Evolutionary conservation across 2,113 vertebrate genomes (phyloP), one percentile per base, ranked within the genome.

Genomic region (Myxocyprinus asiaticus): DNA sequence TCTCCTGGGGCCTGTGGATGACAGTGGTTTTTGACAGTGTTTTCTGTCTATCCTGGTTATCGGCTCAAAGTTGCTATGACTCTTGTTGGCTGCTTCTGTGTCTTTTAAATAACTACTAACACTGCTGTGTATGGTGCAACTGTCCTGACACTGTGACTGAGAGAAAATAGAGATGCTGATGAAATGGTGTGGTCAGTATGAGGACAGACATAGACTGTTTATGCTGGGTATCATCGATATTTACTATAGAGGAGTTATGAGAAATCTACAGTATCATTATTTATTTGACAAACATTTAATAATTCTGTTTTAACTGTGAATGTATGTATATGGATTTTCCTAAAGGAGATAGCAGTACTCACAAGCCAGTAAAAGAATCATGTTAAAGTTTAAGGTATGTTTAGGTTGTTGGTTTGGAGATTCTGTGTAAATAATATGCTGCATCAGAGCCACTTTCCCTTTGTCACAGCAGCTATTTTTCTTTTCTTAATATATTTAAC

Each of bases 21-120:
- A 77, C 76, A 67, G 76, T 12, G 76, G 76, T 43, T 64, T 77
- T 51, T 77, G 64, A 77, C 63, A 64, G 67, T 77, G 64, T 77
- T 77, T 67, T 77, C 64, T 48, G 43, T 63, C 64, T 17, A 48
- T 48, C 59, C 50, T 7, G 68, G 61, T 79, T 68, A 51, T 67
- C 7, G 15, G 50, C 67, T 56, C 17, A 22, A 15, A 68, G 79
- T 61, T 67, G 4, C 9, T 48, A 3, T 0, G 0, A 33, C 67
- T 33, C 22, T 33, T 33, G 22, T 33, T 22, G 51, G 15, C 48
- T 51, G 17, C 48, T 9, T 68, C 51, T 17, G 47, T 68, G 70
- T 77, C 42, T 74, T 65, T 69, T 63, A 65, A 73, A 67, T 47
- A 73, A 65, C 69, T 55, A 62, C 22, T 33, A 33, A 63, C 69